Percentiles rank a stretch among this genome's conserved stretches.
phyloP scores from a whole-genome alignment of 2,113 vertebrate species.

The Panthera tigris region DNA sequence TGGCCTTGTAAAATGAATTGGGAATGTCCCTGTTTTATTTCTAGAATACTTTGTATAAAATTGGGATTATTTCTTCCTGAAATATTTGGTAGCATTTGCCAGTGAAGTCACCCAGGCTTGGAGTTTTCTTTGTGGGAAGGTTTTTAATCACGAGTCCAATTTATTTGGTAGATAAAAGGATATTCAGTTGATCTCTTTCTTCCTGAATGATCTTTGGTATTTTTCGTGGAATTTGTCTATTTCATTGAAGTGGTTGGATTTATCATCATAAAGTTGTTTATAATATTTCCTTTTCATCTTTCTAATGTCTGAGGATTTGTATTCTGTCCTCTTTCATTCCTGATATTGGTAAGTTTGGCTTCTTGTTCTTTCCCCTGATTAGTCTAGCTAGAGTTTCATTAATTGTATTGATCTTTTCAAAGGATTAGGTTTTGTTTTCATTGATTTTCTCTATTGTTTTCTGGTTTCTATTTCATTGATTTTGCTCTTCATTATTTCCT shows the following conservation, averaged over 20 bases:
- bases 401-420: slow-evolving; percentile 29
- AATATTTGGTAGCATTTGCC: background rate
- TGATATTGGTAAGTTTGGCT: background rate
- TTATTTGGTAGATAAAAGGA: background rate
- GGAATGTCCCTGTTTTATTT: background rate
- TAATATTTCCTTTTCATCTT: slow-evolving; percentile 10
- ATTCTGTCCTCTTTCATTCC: background rate
- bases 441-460: background rate
- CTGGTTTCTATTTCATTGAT: slow-evolving; percentile 7
- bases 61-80: slow-evolving; percentile 14
- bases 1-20: background rate
- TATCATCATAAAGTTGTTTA: background rate
- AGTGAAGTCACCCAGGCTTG: background rate
- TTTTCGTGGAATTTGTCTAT: slow-evolving; percentile 37
- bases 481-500: background rate
- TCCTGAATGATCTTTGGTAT: background rate
- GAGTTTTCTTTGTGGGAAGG: background rate
- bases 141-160: background rate
- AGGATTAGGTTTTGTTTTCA: slow-evolving; percentile 31
- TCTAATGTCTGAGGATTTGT: background rate
- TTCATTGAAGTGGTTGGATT: slow-evolving; percentile 19
- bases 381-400: background rate
- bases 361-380: background rate
- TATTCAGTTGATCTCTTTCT: background rate
- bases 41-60: background rate